Evolutionary conservation across 1,140 invertebrate genomes (phyloP), one percentile per base, ranked within the genome.

Genomic region (Papilio machaon): DNA sequence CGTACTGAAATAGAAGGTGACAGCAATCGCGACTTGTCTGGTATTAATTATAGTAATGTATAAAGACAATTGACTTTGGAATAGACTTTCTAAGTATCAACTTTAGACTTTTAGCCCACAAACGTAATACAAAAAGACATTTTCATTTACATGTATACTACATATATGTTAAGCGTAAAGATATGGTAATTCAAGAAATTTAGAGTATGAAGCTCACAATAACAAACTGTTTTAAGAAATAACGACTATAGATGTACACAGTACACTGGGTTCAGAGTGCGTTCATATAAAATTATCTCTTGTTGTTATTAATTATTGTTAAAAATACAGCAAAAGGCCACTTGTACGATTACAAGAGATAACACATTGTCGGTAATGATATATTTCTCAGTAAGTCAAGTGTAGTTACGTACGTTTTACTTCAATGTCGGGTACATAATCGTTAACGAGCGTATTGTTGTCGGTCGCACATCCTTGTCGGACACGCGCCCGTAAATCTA

Each of bases 361-460:
- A 70, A 70, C 64, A 70, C 15, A 70, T 70, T 35, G 64, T 70
- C 64, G 64, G 64, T 70, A 70, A 70, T 70, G 64, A 70, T 70
- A 70, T 70, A 38, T 70, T 70, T 70, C 64, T 70, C 64, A 11
- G 64, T 70, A 70, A 70, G 15, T n/a, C 60, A 30, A 52, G 49
- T 52, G 49, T 52, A 60, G 8, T n/a, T 60, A 60, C 11, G 30
- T 70, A 70, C 64, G 30, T 70, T 70, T 70, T 70, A 70, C 64
- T 70, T 70, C 64, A 70, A 70, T 70, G 64, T 70, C 64, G 64
- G 64, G 30, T 70, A 35, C 60, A 64, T 64, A 64, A 64, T 64
- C 19, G 30, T 35, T 70, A 70, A 70, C 64, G 64, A 70, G 23
- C 30, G 64, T 70, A 70, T 70, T 70, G 64, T 70, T 70, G 64